These are phyloP conservation scores for Lamproptera curius DNA, from an alignment of 2,888 invertebrate species.

Conservation along the genomic window DNA sequence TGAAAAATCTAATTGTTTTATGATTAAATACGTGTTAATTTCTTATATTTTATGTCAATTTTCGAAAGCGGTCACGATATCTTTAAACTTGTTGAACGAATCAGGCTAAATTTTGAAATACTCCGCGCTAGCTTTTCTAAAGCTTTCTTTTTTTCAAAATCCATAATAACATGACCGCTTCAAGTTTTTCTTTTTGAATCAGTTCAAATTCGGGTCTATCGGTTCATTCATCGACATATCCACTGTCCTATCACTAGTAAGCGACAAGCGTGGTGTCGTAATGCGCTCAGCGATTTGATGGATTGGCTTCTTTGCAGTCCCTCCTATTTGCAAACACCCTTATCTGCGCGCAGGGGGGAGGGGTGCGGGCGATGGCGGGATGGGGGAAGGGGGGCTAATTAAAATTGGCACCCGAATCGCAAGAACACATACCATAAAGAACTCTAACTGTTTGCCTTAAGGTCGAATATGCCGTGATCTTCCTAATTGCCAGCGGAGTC, in stretches of 20 bases:
- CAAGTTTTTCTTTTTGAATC: no score
- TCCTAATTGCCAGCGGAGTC: slow-evolving; percentile 29
- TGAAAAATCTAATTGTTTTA: no score
- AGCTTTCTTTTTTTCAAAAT: no score
- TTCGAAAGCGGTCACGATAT: no score
- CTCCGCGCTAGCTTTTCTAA: no score
- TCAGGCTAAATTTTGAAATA: no score
- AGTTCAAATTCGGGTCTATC: no score
- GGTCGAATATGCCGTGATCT: background rate
- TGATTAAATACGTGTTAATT: no score
- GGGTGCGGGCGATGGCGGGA: slow-evolving; percentile 29
- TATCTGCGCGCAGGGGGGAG: slow-evolving; percentile 48
- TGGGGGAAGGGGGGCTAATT: slow-evolving; percentile 58
- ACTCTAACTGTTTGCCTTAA: background rate
- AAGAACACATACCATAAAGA: slow-evolving; percentile 2
- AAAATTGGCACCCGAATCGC: slow-evolving; percentile 63
- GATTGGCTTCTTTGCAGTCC: slow-evolving; percentile 76
- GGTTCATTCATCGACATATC: no score
- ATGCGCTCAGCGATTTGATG: slow-evolving; percentile 75
- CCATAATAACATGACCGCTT: no score
- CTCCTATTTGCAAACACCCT: slow-evolving; percentile 77
- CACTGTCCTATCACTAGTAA: slow-evolving; percentile 40
- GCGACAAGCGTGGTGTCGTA: slow-evolving; percentile 71
- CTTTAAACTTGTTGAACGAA: no score
- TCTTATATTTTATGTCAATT: no score